Percentiles rank a stretch among this genome's conserved stretches.
Evolutionary conservation across 1,140 invertebrate species (phyloP).

Genomic region (Dendroctonus valens): DNA sequence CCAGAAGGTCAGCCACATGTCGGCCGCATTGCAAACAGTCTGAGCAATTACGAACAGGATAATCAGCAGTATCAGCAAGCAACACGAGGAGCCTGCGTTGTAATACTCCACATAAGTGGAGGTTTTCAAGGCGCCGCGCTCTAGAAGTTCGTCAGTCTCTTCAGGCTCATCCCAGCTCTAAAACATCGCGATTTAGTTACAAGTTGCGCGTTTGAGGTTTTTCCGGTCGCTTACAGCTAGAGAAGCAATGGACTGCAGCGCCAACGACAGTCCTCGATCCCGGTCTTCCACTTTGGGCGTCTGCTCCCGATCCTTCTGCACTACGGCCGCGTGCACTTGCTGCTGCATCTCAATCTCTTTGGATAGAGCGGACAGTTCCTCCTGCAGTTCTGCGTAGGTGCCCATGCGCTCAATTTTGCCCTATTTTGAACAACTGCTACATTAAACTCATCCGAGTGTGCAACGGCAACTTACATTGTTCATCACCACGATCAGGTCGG

Average conservation of each 20-base stretch:
- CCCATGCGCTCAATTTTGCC: constrained; percentile 51
- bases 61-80: constrained; percentile 49
- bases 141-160: constrained; percentile 59
- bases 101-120: constrained; percentile 58
- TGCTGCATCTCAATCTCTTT: constrained; percentile 28
- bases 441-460: not conserved
- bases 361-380: constrained; percentile 40
- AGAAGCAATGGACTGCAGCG: constrained; percentile 33
- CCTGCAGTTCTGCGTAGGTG: constrained; percentile 45
- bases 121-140: constrained; percentile 57
- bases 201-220: too few relatives aligned
- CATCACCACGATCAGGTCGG: constrained; percentile 68
- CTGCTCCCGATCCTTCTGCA: constrained; percentile 29
- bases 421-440: constrained; percentile 25
- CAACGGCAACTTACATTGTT: constrained; percentile 59
- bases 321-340: constrained; percentile 20
- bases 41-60: constrained; percentile 54
- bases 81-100: constrained; percentile 55
- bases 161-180: constrained; percentile 51
- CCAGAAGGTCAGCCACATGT: constrained; percentile 76
- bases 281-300: constrained; percentile 27
- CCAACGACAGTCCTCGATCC: constrained; percentile 22
- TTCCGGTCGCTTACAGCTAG: constrained; percentile 28
- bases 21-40: constrained; percentile 56
- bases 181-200: not conserved